Evolutionary conservation across 2,888 invertebrate species (phyloP).

Genomic region (Heteromurus nitidus): DNA sequence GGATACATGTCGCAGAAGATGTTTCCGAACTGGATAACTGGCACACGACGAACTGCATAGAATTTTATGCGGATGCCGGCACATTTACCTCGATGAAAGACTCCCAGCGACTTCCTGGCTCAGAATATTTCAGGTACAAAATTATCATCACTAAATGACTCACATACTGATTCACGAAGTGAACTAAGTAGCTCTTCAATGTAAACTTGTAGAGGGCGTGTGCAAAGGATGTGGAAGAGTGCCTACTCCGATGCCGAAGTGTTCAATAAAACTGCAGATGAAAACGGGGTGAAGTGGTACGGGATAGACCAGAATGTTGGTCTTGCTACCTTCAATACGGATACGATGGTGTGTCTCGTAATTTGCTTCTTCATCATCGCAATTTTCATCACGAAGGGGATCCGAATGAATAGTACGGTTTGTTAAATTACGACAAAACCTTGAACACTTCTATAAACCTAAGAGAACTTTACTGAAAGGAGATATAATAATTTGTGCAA

Average conservation of each 20-base stretch:
- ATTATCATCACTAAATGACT: neutral
- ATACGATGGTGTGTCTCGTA: conserved; percentile 5
- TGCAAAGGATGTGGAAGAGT: conserved; percentile 50
- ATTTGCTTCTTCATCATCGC: neutral
- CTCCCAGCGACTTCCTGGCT: conserved; percentile 18
- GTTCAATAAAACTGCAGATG: neutral
- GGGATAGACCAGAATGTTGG: conserved; percentile 6
- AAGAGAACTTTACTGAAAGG: neutral
- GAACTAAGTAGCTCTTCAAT: neutral
- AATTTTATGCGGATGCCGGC: conserved; percentile 36
- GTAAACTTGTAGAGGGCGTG: conserved; percentile 26
- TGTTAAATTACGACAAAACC: neutral
- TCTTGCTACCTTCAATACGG: conserved; percentile 8
- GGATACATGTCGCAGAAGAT: neutral
- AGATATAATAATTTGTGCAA: neutral
- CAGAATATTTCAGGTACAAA: conserved; percentile 36
- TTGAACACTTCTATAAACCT: neutral
- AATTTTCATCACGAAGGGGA: neutral
- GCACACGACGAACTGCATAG: conserved; percentile 43
- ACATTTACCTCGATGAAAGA: neutral
- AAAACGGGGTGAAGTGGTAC: conserved; percentile 5
- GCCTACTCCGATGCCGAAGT: conserved; percentile 5
- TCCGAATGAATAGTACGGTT: neutral
- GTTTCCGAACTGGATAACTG: conserved; percentile 19
- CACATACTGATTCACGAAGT: neutral